These are phyloP conservation scores for Ephestia elutella DNA, from an alignment of 1,140 invertebrate genomes.

Conservation along the genomic window DNA sequence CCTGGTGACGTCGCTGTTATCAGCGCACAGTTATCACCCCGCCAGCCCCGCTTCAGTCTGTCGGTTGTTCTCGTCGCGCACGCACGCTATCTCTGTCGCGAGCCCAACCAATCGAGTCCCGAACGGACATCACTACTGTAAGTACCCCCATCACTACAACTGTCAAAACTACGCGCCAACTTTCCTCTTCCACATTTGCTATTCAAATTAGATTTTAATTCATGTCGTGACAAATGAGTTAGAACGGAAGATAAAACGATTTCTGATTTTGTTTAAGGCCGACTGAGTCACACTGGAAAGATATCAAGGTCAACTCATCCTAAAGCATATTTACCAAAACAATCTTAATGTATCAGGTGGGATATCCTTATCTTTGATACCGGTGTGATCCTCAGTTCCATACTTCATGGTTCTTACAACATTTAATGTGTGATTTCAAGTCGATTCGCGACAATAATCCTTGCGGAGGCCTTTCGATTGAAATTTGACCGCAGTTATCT, in stretches of 20 bases:
- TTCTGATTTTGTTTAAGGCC: slow-evolving; percentile 5
- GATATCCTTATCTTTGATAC: slow-evolving; percentile 37
- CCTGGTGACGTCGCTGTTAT: slow-evolving; percentile 55
- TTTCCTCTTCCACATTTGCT: background rate
- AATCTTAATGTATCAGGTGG: slow-evolving; percentile 50
- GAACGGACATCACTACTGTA: slow-evolving; percentile 15
- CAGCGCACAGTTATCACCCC: slow-evolving; percentile 58
- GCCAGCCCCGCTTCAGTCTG: slow-evolving; percentile 37
- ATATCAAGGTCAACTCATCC: slow-evolving; percentile 58
- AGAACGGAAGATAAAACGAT: slow-evolving; percentile 9
- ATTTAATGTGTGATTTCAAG: too few relatives aligned
- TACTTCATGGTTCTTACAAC: background rate
- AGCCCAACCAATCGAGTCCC: slow-evolving; percentile 21
- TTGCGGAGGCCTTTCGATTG: too few relatives aligned
- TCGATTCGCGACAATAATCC: background rate
- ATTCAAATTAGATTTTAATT: background rate
- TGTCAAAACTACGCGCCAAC: background rate
- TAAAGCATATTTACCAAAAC: slow-evolving; percentile 57
- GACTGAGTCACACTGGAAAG: slow-evolving; percentile 45
- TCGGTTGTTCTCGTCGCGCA: slow-evolving; percentile 45
- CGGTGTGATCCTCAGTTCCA: slow-evolving; percentile 16
- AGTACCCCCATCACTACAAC: slow-evolving; percentile 20
- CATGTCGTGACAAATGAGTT: slow-evolving; percentile 6
- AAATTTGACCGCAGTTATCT: too few relatives aligned
- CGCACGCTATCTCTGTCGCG: slow-evolving; percentile 10